A percentile compares a stretch with the other conserved stretches of the same genome.
These are phyloP conservation scores for Odontocolon sp. DNA, from an alignment of 2,888 invertebrate genomes.

Conservation along the genomic window DNA sequence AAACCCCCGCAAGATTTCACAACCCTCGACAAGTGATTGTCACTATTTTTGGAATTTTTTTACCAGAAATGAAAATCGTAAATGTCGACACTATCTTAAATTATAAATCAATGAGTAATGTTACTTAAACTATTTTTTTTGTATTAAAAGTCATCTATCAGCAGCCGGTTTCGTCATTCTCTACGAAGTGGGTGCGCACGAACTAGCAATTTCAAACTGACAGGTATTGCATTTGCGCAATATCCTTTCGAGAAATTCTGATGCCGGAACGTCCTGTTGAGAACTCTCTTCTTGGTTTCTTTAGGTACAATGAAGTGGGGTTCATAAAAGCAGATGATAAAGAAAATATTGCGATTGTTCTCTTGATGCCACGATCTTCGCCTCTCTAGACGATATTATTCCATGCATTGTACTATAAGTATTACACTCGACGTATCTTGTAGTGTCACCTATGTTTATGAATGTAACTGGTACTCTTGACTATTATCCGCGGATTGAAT, in stretches of 20 bases:
- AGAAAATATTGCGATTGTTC: conserved; percentile 31
- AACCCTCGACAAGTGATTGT: conserved; percentile 30
- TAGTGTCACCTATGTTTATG: conserved; percentile 32
- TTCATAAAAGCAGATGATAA: background rate
- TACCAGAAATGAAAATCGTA: background rate
- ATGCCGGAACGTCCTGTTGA: background rate
- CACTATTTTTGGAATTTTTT: background rate
- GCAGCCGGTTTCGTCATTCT: too few species aligned
- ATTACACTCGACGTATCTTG: conserved; percentile 10
- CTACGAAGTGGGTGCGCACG: too few species aligned
- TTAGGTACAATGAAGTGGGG: background rate
- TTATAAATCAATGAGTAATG: background rate
- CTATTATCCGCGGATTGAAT: conserved; percentile 38
- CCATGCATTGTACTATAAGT: background rate
- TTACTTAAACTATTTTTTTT: too few species aligned
- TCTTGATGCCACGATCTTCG: conserved; percentile 41
- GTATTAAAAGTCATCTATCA: too few species aligned
- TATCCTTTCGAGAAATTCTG: background rate
- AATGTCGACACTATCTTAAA: background rate
- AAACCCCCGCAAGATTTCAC: conserved; percentile 53
- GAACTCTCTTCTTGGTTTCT: background rate
- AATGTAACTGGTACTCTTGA: conserved; percentile 30
- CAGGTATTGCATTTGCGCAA: background rate
- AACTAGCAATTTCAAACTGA: background rate
- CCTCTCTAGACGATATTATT: background rate